Base-by-base conservation (phyloP, 2,113 vertebrate species). In the Anarrhichthys ocellatus region DNA sequence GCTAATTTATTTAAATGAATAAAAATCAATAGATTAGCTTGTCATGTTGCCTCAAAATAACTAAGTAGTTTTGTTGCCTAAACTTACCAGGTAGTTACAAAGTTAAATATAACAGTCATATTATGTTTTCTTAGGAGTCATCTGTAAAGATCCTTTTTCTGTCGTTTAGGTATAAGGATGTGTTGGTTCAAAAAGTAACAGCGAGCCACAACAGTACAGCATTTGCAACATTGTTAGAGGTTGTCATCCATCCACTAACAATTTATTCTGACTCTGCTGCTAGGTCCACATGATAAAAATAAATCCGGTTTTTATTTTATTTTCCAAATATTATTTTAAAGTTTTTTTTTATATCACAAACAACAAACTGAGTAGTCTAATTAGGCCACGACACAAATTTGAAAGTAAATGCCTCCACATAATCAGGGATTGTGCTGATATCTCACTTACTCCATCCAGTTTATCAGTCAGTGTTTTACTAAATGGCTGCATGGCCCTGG, bases 201-300 rank as follows among this genome's bases (percentile, higher is more conserved):
- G 4, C 44, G 17, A 40, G n/a, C 18, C 29, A 24, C 11, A 48
- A 24, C 11, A 48, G 29, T 11, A 5, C 62, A 65, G 46, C 14
- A 64, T n/a, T 50, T 63, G 29, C 15, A 22, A 54, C 74, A 48
- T 66, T 56, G 36, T 24, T 11, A 32, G 50, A 67, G 11, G 18
- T 40, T 66, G 34, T 56, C 48, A 15, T 67, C 32, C 44, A 63
- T 38, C 8, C 63, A 8, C 48, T 66, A 24, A 58, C 27, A 22
- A 42, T 77, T n/a, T 58, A 67, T 66, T 52, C 61, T 42, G 48
- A 56, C 14, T 52, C 13, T 50, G 44, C 29, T 64, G 44, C 73
- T 34, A 6, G 8, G 22, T 5, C n/a, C 34, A 27, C 44, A 40
- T 65, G n/a, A 50, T 42, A 50, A 64, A 66, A 46, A 76, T 40